Base-by-base conservation (phyloP, 2,888 invertebrate species). In the Erebia palarica region DNA sequence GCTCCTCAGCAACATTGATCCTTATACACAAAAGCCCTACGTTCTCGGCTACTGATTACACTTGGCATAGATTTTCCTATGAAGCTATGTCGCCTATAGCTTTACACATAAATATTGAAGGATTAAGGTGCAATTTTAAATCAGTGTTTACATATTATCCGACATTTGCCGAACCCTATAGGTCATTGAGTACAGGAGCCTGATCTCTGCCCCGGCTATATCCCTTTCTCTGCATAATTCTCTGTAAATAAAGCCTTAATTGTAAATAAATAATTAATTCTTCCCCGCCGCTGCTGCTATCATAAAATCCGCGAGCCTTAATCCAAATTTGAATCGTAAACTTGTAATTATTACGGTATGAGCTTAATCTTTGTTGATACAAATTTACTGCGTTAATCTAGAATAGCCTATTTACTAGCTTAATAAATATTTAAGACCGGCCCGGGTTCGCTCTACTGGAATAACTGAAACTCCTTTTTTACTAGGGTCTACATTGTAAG, bases 211-310 rank as follows among this genome's bases (percentile, higher is more conserved):
- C 16, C 42, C 4, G 9, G 42, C 60, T 16, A n/a, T 42, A 42
- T 16, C 42, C 58, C 14, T 36, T 27, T 11, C 58, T 18, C 61
- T 61, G 42, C 11, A 63, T 47, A 18, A n/a, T 14, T 16, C 42
- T n/a, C 18, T 47, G 44, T 18, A 47, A 49, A 63, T 21, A 21
- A 76, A 71, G 67, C 75, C 69, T 75, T 72, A 76, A 79, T 79
- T 78, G 78, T 84, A 83, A 86, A 84, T 84, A 83, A 86, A 84
- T 84, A 84, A 86, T 86, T 85, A 84, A 86, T 84, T 85, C 47
- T 49, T 10, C 14, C 81, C 78, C 78, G 66, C 77, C 75, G 80
- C 82, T 83, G 81, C 79, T 77, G 78, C 73, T 69, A 75, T 84
- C 82, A 82, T 84, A 86, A 87, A 86, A 81, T 83, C 81, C 36